Evolutionary conservation across 2,113 vertebrate species (phyloP).

Genomic region (Halcyon malimbica): DNA sequence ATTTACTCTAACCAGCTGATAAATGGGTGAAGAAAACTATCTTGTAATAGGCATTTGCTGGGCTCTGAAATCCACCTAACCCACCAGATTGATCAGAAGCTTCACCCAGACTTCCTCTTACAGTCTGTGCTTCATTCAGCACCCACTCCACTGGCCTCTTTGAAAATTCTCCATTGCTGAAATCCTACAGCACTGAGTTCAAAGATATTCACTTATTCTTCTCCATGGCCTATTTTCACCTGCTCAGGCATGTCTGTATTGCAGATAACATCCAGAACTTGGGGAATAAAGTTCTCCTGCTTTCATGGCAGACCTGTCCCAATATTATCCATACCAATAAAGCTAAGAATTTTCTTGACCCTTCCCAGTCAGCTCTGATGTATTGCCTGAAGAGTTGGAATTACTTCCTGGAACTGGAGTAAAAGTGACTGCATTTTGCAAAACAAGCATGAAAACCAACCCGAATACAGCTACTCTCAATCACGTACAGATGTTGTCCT

Average conservation of each 20-base stretch:
- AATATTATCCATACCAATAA: background rate
- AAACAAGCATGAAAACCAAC: background rate
- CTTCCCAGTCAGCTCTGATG: background rate
- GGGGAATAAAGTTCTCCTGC: background rate
- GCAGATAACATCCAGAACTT: background rate
- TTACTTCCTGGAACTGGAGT: background rate
- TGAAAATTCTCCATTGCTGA: background rate
- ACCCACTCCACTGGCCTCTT: background rate
- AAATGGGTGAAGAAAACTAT: background rate
- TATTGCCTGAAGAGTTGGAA: background rate
- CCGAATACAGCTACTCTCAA: background rate
- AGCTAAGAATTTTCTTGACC: background rate
- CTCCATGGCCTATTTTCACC: background rate
- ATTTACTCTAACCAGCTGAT: background rate
- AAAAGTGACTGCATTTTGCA: background rate
- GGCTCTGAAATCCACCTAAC: background rate
- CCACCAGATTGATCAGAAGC: background rate
- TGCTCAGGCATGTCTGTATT: background rate
- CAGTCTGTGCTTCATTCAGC: background rate
- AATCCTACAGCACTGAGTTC: background rate
- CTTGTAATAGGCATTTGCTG: background rate
- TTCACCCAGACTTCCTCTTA: background rate
- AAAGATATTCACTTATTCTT: accelerated
- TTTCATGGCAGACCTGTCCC: background rate
- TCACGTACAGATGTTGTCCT: constrained; percentile 27